A percentile compares a stretch with the other conserved stretches of the same genome.
Evolutionary conservation across 2,113 vertebrate species (phyloP).

Genomic region (Pangasianodon gigas): DNA sequence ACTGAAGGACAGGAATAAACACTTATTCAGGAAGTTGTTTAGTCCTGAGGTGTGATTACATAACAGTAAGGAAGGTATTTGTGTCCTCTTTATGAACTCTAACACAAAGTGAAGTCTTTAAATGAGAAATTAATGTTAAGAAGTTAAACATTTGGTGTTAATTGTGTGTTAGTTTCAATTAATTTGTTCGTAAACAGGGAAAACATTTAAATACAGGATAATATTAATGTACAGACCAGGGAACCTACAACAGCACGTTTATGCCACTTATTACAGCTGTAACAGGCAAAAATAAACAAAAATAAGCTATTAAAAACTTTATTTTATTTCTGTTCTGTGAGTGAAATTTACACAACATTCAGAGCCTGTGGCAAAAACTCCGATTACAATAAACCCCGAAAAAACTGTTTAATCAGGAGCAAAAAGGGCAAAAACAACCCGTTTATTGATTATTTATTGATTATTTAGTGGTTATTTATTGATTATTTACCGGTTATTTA

Average conservation of each 20-base stretch:
- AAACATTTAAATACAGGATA: not conserved
- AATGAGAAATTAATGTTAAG: no score
- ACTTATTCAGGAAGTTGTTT: not conserved
- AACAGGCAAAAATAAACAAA: not conserved
- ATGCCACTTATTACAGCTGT: no score
- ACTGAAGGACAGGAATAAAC: not conserved
- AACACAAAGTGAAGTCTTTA: not conserved
- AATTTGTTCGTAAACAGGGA: not conserved
- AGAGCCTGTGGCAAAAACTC: not conserved
- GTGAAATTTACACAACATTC: not conserved
- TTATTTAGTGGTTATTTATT: no score
- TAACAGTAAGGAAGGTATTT: not conserved
- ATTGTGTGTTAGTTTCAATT: not conserved
- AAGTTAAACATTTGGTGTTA: not conserved
- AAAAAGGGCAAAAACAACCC: not conserved
- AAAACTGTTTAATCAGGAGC: not conserved
- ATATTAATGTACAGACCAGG: not conserved
- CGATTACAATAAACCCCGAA: not conserved
- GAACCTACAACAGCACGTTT: not conserved
- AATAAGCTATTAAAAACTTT: no score
- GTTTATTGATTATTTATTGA: not conserved
- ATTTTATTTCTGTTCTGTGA: not conserved
- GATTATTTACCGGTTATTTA: no score
- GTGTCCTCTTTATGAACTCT: not conserved
- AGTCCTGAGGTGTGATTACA: not conserved